These are phyloP conservation scores for Hyalella azteca DNA, from an alignment of 2,888 invertebrate species.

Conservation along the genomic window DNA sequence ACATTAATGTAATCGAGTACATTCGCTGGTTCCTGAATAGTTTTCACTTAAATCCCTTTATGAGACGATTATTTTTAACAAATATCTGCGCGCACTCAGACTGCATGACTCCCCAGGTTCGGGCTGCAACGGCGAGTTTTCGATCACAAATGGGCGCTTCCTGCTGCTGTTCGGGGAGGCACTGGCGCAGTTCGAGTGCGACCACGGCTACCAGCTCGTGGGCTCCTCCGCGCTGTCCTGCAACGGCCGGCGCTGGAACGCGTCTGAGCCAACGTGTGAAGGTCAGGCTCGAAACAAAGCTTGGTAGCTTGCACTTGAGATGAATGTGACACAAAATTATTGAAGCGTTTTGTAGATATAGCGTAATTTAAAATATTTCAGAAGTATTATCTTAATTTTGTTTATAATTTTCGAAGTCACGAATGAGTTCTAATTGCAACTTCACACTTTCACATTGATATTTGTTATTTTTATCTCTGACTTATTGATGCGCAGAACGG, in stretches of 20 bases:
- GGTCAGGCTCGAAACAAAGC: too few relatives aligned
- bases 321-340: not conserved
- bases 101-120: conserved; percentile 8
- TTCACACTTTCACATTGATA: too few relatives aligned
- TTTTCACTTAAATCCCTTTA: not conserved
- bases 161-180: conserved; percentile 65
- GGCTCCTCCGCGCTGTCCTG: conserved; percentile 74
- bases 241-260: conserved; percentile 75
- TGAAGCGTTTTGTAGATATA: not conserved
- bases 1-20: not conserved
- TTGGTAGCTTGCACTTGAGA: not conserved
- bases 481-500: too few relatives aligned
- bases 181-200: conserved; percentile 72
- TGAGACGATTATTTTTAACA: too few relatives aligned
- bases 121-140: conserved; percentile 33
- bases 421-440: too few relatives aligned
- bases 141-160: conserved; percentile 56
- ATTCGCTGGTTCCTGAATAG: not conserved
- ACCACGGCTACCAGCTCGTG: conserved; percentile 69
- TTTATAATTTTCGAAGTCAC: too few relatives aligned
- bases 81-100: too few relatives aligned
- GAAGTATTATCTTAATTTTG: too few relatives aligned
- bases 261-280: conserved; percentile 71
- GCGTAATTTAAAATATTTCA: too few relatives aligned
- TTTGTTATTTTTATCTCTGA: too few relatives aligned